Conservation (phyloP, 2,113 vertebrate species). For the Noturus placidus region DNA sequence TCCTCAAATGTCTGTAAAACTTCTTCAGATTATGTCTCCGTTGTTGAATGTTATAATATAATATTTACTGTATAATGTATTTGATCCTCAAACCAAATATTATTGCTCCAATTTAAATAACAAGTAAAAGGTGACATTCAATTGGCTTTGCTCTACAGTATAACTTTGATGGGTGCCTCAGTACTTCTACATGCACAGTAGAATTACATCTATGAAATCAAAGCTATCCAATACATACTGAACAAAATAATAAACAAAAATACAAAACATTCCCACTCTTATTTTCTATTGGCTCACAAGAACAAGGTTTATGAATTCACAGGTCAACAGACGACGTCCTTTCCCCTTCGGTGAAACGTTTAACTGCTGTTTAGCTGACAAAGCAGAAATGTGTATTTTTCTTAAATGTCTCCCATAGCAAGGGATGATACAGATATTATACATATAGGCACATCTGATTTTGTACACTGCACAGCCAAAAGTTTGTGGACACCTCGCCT, state of each 20-base stretch:
- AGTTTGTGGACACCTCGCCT: background rate
- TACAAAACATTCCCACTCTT: background rate
- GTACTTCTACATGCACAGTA: background rate
- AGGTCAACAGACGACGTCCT: background rate
- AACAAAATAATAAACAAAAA: background rate
- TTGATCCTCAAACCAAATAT: background rate
- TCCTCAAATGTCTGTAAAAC: no score
- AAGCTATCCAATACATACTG: background rate
- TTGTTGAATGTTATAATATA: background rate
- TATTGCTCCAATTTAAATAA: background rate
- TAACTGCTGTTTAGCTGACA: background rate
- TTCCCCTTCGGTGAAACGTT: background rate
- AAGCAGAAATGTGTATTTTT: background rate
- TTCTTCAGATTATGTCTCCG: no score
- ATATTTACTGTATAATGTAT: background rate
- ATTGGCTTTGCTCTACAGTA: background rate
- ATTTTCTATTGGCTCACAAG: background rate
- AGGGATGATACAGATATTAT: background rate
- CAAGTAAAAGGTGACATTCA: background rate
- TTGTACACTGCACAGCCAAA: background rate
- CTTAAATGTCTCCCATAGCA: background rate
- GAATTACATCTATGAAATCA: background rate
- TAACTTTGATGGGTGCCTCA: background rate
- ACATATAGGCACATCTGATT: background rate
- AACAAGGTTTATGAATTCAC: background rate